These are phyloP conservation scores for Geotrypetes seraphini DNA, from an alignment of 2,797 vertebrate genomes.

Conservation along the genomic window DNA sequence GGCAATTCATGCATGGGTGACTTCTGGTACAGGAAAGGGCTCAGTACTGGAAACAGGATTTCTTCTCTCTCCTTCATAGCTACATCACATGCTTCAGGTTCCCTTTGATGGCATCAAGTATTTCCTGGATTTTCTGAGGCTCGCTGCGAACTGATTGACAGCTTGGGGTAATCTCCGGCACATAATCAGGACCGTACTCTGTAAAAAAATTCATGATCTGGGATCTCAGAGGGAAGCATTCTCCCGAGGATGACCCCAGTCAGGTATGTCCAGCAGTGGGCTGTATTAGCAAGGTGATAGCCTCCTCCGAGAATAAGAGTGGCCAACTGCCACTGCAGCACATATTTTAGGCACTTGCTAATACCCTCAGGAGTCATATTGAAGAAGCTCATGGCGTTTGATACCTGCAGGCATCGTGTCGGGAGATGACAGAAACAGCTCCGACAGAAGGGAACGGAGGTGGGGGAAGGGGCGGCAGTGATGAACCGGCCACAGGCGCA, in stretches of 20 bases:
- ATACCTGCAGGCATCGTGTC: slow-evolving; percentile 93
- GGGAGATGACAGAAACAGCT: too few species aligned
- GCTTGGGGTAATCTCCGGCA: slow-evolving; percentile 91
- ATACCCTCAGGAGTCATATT: slow-evolving; percentile 93
- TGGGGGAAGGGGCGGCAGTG: too few species aligned
- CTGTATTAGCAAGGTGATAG: slow-evolving; percentile 90
- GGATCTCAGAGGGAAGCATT: slow-evolving; percentile 87
- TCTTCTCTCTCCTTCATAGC: slow-evolving; percentile 38
- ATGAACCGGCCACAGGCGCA: too few species aligned
- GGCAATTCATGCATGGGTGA: slow-evolving; percentile 34
- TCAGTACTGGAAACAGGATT: slow-evolving; percentile 36
- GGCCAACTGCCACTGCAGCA: slow-evolving; percentile 84
- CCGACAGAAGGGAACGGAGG: too few species aligned
- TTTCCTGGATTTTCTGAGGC: slow-evolving; percentile 75
- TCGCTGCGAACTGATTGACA: slow-evolving; percentile 91
- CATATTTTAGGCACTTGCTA: slow-evolving; percentile 75
- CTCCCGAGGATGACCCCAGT: slow-evolving; percentile 78
- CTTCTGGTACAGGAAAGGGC: slow-evolving; percentile 18
- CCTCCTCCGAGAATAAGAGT: slow-evolving; percentile 91
- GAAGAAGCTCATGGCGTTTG: slow-evolving; percentile 97
- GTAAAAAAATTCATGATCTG: slow-evolving; percentile 96
- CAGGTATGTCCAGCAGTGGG: slow-evolving; percentile 91
- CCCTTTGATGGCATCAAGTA: slow-evolving; percentile 83
- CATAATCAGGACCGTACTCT: slow-evolving; percentile 92
- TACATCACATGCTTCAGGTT: slow-evolving; percentile 92